These are phyloP conservation scores for Luscinia luscinia DNA, from an alignment of 2,797 vertebrate species.

Conservation along the genomic window DNA sequence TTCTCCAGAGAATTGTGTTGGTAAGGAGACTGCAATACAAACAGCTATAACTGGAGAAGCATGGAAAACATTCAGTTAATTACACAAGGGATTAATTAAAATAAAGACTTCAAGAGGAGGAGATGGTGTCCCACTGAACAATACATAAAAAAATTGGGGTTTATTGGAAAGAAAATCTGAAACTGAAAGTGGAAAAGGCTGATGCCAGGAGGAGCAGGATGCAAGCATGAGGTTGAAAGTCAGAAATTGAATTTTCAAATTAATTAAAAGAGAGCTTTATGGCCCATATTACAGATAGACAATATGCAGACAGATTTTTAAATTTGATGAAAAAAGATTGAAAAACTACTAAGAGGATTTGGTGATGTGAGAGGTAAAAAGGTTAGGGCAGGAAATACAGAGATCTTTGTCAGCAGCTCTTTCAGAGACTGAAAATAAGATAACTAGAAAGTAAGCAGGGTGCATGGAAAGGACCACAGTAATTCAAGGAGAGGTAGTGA, in stretches of 20 bases:
- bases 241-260: not conserved
- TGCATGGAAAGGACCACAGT: not conserved
- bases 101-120: not conserved
- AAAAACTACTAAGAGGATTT: not conserved
- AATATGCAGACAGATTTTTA: not conserved
- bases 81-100: conserved; percentile 6
- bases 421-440: not conserved
- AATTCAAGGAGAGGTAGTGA: not conserved
- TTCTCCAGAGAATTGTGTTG: not conserved
- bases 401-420: conserved; percentile 5
- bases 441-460: not conserved
- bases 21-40: not conserved
- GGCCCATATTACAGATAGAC: not conserved
- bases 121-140: not conserved
- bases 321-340: not conserved
- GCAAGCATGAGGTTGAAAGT: not conserved
- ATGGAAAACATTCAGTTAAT: not conserved
- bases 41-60: not conserved
- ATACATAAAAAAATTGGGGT: not conserved
- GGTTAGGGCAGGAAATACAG: not conserved
- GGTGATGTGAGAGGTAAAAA: not conserved
- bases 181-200: not conserved
- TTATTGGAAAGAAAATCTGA: not conserved
- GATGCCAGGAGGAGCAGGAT: not conserved
- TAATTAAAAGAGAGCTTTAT: not conserved